phyloP scores from a whole-genome alignment of 2,113 vertebrate species.

The Chaetodon auriga region DNA sequence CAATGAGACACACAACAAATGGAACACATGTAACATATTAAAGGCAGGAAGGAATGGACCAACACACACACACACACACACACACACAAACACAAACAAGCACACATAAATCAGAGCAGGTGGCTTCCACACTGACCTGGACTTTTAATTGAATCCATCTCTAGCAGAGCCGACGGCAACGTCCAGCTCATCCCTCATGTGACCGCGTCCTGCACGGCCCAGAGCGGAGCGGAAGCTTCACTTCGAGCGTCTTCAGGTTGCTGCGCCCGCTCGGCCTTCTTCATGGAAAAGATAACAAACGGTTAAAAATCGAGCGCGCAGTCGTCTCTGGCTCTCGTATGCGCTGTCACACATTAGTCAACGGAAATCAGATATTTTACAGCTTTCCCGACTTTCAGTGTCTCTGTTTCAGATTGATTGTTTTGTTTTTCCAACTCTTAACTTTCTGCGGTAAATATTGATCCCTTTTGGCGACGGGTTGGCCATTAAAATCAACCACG shows the following conservation, averaged over 20 bases:
- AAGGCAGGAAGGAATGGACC: constrained; percentile 54
- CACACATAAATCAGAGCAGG: constrained; percentile 53
- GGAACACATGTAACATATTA: constrained; percentile 65
- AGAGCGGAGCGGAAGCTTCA: neutral
- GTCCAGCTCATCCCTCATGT: constrained; percentile 13
- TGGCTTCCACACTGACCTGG: constrained; percentile 34
- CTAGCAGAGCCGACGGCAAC: constrained; percentile 17
- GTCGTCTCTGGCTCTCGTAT: neutral
- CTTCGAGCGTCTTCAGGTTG: neutral
- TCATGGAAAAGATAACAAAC: neutral
- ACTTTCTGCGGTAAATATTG: constrained; percentile 9
- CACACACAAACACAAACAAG: constrained; percentile 16
- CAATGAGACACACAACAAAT: constrained; percentile 19
- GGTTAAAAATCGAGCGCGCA: neutral
- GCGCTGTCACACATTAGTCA: neutral
- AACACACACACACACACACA: constrained; percentile 1
- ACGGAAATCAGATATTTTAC: neutral
- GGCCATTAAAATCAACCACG: constrained; percentile 51
- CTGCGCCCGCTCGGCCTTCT: neutral
- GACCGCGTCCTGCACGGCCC: neutral
- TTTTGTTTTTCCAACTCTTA: constrained; percentile 22
- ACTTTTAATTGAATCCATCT: constrained; percentile 60
- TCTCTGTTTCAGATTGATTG: neutral
- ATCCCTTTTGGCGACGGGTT: constrained; percentile 17
- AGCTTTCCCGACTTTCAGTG: neutral